Evolutionary conservation across 2,113 vertebrate genomes (phyloP).

Genomic region (Cephalophus harveyi): DNA sequence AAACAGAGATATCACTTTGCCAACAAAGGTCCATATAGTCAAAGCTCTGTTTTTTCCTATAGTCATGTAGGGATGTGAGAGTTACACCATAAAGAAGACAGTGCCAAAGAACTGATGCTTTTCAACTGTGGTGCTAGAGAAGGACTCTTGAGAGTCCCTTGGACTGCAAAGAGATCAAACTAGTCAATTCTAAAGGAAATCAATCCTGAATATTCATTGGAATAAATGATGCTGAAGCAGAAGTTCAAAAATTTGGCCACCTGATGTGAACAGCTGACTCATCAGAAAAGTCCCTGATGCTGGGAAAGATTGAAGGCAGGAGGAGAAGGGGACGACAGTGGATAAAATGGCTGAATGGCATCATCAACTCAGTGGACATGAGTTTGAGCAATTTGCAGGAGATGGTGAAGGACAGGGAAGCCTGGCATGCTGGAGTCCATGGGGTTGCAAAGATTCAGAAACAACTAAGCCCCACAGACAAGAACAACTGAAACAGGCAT

Average conservation of each 20-base stretch:
- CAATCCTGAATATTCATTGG: neutral
- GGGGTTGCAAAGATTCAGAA: neutral
- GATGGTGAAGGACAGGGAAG: neutral
- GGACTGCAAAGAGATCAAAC: neutral
- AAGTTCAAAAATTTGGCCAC: neutral
- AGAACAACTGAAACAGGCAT: neutral
- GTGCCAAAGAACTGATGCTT: neutral
- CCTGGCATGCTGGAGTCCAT: neutral
- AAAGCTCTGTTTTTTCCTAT: neutral
- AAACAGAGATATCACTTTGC: rapidly evolving
- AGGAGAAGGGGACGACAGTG: rapidly evolving
- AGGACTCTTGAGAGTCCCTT: neutral
- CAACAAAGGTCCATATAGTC: neutral
- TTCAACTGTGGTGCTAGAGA: neutral
- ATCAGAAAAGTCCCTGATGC: neutral
- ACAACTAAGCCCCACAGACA: rapidly evolving
- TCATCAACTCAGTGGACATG: neutral
- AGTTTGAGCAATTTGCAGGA: neutral
- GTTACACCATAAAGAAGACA: neutral
- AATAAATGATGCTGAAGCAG: neutral
- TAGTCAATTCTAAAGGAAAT: neutral
- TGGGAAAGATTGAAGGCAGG: neutral
- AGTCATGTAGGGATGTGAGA: neutral
- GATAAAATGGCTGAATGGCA: neutral
- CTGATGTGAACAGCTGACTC: neutral